Evolutionary conservation across 2,113 vertebrate species (phyloP).

Genomic region (Gymnorhina tibicen): DNA sequence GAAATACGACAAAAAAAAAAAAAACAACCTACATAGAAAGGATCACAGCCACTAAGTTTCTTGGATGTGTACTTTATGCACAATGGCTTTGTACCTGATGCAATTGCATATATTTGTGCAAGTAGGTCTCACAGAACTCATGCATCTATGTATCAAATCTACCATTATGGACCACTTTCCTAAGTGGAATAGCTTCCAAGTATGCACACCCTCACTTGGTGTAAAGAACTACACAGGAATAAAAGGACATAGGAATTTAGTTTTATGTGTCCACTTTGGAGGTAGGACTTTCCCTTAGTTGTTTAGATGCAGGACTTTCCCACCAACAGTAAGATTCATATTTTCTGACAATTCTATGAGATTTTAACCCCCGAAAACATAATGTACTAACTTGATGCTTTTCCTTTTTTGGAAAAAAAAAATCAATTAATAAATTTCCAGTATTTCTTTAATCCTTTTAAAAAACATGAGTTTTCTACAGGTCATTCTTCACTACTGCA

Average conservation of each 20-base stretch:
- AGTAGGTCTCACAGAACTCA: background rate
- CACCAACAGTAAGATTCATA: background rate
- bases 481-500: background rate
- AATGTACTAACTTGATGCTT: background rate
- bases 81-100: background rate
- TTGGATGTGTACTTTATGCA: background rate
- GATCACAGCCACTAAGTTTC: background rate
- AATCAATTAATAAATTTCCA: background rate
- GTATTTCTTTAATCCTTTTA: background rate
- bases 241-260: background rate
- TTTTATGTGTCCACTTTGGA: background rate
- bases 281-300: background rate
- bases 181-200: background rate
- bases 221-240: background rate
- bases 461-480: background rate
- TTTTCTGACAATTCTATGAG: background rate
- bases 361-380: background rate
- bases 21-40: conserved; percentile 36
- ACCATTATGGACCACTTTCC: background rate
- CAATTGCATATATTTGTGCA: background rate
- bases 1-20: background rate
- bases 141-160: background rate
- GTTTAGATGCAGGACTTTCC: background rate
- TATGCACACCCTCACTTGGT: background rate
- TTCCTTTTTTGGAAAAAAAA: background rate